phyloP scores from a whole-genome alignment of 2,888 invertebrate species.

The Smittia sp. region DNA sequence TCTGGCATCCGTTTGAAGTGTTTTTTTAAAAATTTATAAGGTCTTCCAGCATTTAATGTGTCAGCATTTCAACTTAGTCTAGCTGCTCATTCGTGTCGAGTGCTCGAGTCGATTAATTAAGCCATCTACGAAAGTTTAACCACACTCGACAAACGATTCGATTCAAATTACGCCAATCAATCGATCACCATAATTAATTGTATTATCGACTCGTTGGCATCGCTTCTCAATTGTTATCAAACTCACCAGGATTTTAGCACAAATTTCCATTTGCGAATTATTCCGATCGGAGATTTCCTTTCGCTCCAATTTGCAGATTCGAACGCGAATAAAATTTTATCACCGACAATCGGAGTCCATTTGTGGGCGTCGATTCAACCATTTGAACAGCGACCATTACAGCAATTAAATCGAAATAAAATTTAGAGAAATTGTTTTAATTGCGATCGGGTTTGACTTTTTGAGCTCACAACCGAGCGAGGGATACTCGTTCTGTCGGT shows the following conservation, averaged over 20 bases:
- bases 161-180: no score
- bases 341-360: not conserved
- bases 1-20: no score
- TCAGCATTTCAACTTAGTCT: no score
- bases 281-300: not conserved
- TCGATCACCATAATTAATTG: not conserved
- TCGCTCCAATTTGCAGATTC: not conserved
- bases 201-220: not conserved
- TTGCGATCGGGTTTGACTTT: no score
- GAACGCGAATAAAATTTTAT: not conserved
- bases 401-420: conserved; percentile 13
- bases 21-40: no score
- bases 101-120: no score
- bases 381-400: conserved; percentile 4
- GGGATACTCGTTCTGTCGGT: no score
- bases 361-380: not conserved
- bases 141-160: no score
- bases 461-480: no score
- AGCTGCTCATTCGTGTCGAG: no score
- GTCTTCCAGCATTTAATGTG: no score
- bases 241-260: not conserved
- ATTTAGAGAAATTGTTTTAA: not conserved
- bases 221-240: not conserved
- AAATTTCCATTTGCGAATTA: not conserved
- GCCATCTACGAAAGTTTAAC: no score